These are phyloP conservation scores for Platichthys flesus DNA, from an alignment of 2,113 vertebrate species.

Conservation along the genomic window DNA sequence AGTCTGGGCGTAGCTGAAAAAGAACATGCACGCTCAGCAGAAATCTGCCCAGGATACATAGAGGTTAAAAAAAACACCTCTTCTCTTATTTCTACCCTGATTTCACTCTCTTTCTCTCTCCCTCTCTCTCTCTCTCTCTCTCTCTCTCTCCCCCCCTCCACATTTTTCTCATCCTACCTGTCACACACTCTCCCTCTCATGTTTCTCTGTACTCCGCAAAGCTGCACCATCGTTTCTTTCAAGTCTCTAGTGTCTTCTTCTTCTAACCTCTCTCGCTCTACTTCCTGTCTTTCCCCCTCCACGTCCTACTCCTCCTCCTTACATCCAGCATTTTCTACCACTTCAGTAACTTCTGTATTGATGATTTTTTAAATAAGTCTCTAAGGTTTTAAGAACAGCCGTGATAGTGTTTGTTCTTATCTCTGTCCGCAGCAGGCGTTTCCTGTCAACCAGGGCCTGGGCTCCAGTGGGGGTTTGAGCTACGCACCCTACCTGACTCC, in stretches of 20 bases:
- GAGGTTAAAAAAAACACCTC: conserved; percentile 31
- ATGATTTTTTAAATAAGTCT: no score
- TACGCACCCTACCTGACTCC: conserved; percentile 96
- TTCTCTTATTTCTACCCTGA: conserved; percentile 30
- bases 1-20: conserved; percentile 30
- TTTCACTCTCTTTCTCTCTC: background rate
- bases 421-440: conserved; percentile 89
- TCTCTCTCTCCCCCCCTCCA: background rate
- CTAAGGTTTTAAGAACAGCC: background rate
- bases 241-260: conserved; percentile 2
- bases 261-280: background rate
- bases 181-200: conserved; percentile 2
- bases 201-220: conserved; percentile 16
- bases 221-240: conserved; percentile 28
- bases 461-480: conserved; percentile 91
- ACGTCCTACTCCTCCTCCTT: background rate
- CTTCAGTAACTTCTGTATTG: no score
- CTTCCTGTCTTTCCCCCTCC: conserved; percentile 20
- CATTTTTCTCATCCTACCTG: conserved; percentile 12
- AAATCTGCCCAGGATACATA: conserved; percentile 25
- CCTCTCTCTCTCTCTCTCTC: background rate
- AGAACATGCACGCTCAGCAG: conserved; percentile 56
- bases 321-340: conserved; percentile 9
- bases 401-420: background rate
- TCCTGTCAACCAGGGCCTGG: conserved; percentile 92